These are phyloP conservation scores for Oxystoma pomonae DNA, from an alignment of 2,888 invertebrate genomes.

Conservation along the genomic window DNA sequence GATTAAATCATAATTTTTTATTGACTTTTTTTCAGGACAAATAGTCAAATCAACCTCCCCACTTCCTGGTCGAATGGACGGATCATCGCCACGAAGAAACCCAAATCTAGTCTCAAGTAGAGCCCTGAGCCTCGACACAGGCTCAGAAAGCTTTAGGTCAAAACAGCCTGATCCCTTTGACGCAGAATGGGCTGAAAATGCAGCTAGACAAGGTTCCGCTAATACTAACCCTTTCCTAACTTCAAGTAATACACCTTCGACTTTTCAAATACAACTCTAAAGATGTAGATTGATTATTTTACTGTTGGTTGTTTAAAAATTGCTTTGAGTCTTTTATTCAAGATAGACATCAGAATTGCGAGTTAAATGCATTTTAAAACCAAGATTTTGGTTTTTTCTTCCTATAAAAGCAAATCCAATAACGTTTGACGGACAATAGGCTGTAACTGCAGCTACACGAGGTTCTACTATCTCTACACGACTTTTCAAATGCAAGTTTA, in stretches of 20 bases:
- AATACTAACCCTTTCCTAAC: slow-evolving; percentile 61
- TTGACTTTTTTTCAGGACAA: slow-evolving; percentile 50
- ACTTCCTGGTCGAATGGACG: slow-evolving; percentile 37
- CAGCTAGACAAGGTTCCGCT: slow-evolving; percentile 51
- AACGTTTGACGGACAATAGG: too few species aligned
- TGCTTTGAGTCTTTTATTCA: too few species aligned
- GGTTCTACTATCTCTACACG: too few species aligned
- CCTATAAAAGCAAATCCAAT: too few species aligned
- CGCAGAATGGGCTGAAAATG: slow-evolving; percentile 75
- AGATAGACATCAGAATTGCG: too few species aligned
- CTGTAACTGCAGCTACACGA: too few species aligned
- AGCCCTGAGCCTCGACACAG: slow-evolving; percentile 55
- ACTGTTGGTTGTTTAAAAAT: too few species aligned
- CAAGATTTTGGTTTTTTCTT: too few species aligned
- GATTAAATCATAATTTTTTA: too few species aligned
- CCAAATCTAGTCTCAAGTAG: slow-evolving; percentile 45
- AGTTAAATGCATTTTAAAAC: too few species aligned
- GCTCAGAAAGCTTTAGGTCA: slow-evolving; percentile 34
- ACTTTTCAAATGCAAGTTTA: too few species aligned
- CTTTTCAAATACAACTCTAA: slow-evolving; percentile 61
- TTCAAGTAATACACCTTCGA: slow-evolving; percentile 51
- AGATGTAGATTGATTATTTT: too few species aligned
- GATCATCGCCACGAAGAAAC: slow-evolving; percentile 53
- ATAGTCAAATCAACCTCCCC: slow-evolving; percentile 57
- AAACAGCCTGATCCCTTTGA: slow-evolving; percentile 68